phyloP scores from a whole-genome alignment of 1,140 invertebrate species.

The Copidosoma floridanum region DNA sequence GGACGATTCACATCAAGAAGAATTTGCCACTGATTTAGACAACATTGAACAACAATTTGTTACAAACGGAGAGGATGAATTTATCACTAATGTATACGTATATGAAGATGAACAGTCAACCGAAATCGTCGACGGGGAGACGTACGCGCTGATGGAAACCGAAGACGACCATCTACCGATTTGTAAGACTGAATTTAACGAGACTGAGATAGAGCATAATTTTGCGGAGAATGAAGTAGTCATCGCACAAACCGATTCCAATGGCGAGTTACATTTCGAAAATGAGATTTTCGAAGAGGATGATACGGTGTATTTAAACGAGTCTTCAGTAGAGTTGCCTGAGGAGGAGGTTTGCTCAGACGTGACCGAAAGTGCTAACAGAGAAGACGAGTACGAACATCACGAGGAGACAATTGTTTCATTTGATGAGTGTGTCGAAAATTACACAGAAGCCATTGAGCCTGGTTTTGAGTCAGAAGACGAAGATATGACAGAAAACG shows the following conservation, averaged over 20 bases:
- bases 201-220: constrained; percentile 37
- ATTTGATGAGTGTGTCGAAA: constrained; percentile 21
- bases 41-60: too few species aligned
- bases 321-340: too few species aligned
- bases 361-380: constrained; percentile 17
- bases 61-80: too few species aligned
- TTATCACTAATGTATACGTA: constrained; percentile 25
- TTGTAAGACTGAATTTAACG: constrained; percentile 40
- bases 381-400: constrained; percentile 21
- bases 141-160: constrained; percentile 16
- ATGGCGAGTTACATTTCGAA: constrained; percentile 22
- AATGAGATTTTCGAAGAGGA: constrained; percentile 15
- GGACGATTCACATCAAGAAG: too few species aligned
- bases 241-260: constrained; percentile 13
- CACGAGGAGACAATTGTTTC: constrained; percentile 20
- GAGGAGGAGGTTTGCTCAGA: too few species aligned
- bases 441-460: constrained; percentile 7
- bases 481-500: too few species aligned
- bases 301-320: not conserved
- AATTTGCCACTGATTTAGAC: too few species aligned
- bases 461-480: constrained; percentile 5
- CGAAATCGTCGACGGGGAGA: constrained; percentile 23
- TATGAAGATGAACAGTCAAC: constrained; percentile 19
- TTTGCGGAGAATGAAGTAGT: constrained; percentile 22
- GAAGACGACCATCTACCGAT: constrained; percentile 31